These are phyloP conservation scores for Caenorhabditis plicata DNA, from an alignment of 2,888 invertebrate genomes.

Conservation along the genomic window DNA sequence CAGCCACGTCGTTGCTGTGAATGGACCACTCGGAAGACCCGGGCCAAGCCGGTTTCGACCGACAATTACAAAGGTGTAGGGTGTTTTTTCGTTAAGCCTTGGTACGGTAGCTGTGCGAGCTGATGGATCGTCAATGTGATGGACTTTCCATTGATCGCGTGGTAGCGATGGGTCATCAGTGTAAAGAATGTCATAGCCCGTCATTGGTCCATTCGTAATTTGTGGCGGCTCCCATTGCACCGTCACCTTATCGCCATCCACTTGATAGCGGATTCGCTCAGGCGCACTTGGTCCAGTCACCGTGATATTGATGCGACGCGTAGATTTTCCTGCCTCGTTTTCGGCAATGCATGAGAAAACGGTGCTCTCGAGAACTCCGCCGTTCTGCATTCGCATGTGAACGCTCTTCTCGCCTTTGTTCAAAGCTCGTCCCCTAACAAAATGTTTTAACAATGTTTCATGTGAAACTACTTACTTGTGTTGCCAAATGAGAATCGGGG, in stretches of 20 bases:
- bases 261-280: constrained; percentile 58
- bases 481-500: constrained; percentile 54
- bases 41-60: constrained; percentile 61
- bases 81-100: constrained; percentile 56
- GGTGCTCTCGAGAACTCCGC: constrained; percentile 54
- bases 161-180: constrained; percentile 57
- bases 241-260: constrained; percentile 59
- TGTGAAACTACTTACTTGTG: constrained; percentile 42
- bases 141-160: constrained; percentile 53
- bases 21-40: constrained; percentile 53
- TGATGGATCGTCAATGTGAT: constrained; percentile 46
- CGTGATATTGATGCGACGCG: constrained; percentile 52
- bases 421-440: constrained; percentile 52
- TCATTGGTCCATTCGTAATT: constrained; percentile 61
- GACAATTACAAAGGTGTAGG: constrained; percentile 58
- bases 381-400: constrained; percentile 55
- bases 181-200: constrained; percentile 61
- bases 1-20: constrained; percentile 58
- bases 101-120: constrained; percentile 45
- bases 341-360: constrained; percentile 61
- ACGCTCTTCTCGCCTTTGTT: constrained; percentile 48
- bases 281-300: constrained; percentile 61
- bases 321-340: constrained; percentile 62
- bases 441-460: no score
- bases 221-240: constrained; percentile 62